Base-by-base conservation (phyloP, 2,113 vertebrate genomes). In the Polypterus senegalus region DNA sequence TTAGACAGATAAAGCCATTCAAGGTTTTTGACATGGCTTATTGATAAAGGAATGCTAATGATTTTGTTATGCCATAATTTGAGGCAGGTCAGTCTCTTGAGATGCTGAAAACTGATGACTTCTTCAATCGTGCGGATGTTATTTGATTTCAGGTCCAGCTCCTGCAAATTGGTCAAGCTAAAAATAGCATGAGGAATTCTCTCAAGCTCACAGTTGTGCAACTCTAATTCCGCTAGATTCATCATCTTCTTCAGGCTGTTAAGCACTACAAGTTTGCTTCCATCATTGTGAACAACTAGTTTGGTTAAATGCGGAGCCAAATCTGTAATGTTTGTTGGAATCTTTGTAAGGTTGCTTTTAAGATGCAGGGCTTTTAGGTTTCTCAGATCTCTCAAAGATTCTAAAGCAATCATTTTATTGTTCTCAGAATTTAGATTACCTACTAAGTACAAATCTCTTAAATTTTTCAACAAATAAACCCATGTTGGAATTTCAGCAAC, bases 21-120 rank as follows among this genome's bases (percentile, higher is more conserved):
- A 5, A 99, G 76, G 78, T 93, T 97, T 80, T 94, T 97, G 69
- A 99, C 86, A 1, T 92, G 88, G 68, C 89, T 94, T 49, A 99
- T 96, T 47, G 96, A 92, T 71, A 91, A 66, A 49, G 96, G 95
- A 79, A 99, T 97, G 79, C 77, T 87, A 63, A 92, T 91, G 66
- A 99, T 97, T 78, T 93, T 97, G 73, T 99, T 99, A 81, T 99
- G 92, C 95, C 94, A 99, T 54, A 99, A 79, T 72, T 98, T 99
- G 73, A 99, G 91, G 76, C 90, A 96, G 6, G 88, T 93, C 65
- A 99, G 82, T 72, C 93, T 89, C 81, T 97, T 99, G 56, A 99
- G 86, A 72, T 99, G 95, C 73, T 99, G 96, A 72, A 99, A 98
- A 77, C 96, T 99, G 69, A 99, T 97, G 67, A 99, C 83, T 81